Percentiles rank a stretch among this genome's conserved stretches.
Conservation (phyloP, 2,888 invertebrate genomes). For the Pantelozetes paolii region DNA sequence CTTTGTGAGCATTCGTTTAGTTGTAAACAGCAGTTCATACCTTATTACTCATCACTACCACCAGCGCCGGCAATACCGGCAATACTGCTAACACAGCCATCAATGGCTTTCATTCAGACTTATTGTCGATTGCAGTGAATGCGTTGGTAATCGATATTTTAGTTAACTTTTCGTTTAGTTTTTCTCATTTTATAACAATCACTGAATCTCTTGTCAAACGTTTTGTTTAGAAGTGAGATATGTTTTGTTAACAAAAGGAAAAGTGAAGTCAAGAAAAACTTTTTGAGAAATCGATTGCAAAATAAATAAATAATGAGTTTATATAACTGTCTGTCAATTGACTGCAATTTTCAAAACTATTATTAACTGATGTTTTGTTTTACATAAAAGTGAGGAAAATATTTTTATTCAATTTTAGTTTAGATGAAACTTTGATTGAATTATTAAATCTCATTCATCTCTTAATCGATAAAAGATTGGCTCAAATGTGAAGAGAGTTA, state of each 20-base stretch:
- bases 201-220: neutral
- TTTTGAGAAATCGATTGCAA: too few relatives aligned
- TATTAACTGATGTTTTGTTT: too few relatives aligned
- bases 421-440: neutral
- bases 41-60: neutral
- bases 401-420: neutral
- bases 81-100: neutral
- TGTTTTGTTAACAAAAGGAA: too few relatives aligned
- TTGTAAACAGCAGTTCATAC: neutral
- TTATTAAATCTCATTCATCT: neutral
- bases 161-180: slow-evolving; percentile 1
- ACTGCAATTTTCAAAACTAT: too few relatives aligned
- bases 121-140: slow-evolving; percentile 24
- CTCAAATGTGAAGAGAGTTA: slow-evolving; percentile 3
- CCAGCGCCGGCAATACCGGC: neutral
- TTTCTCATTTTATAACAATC: slow-evolving; percentile 15
- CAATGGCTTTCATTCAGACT: slow-evolving; percentile 5
- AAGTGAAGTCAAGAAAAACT: too few relatives aligned
- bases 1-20: neutral
- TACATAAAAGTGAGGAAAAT: neutral
- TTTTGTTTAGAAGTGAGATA: neutral
- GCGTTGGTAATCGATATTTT: slow-evolving; percentile 24
- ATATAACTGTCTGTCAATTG: too few relatives aligned
- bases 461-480: slow-evolving; percentile 21
- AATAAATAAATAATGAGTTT: too few relatives aligned